phyloP scores from a whole-genome alignment of 2,888 invertebrate genomes.

The Dicyrtoma fusca region DNA sequence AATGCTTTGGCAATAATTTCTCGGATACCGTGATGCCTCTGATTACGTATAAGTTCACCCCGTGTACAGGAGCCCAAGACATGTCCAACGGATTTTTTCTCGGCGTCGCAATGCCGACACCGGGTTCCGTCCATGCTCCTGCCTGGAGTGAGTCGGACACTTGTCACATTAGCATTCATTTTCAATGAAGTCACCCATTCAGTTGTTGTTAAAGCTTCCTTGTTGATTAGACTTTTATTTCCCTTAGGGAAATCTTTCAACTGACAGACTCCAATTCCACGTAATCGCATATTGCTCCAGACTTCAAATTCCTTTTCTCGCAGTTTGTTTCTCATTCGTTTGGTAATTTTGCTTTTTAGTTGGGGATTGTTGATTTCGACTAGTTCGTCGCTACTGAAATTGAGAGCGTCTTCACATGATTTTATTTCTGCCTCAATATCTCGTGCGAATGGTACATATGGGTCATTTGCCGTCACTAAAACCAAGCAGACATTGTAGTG shows the following conservation, averaged over 20 bases:
- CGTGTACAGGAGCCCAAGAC: slow-evolving; percentile 28
- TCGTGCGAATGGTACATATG: neutral
- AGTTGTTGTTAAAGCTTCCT: too few species aligned
- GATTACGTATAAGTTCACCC: slow-evolving; percentile 13
- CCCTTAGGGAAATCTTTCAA: too few species aligned
- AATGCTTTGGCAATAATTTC: slow-evolving; percentile 19
- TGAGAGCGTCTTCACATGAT: too few species aligned
- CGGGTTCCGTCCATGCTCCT: neutral
- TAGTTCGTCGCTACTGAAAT: neutral
- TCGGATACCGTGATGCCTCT: slow-evolving; percentile 19
- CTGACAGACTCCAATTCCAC: neutral
- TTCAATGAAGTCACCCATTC: neutral
- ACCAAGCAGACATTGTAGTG: slow-evolving; percentile 21
- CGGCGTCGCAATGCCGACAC: slow-evolving; percentile 8
- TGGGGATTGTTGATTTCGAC: too few species aligned
- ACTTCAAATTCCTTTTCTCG: slow-evolving; percentile 10
- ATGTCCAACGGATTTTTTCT: slow-evolving; percentile 36
- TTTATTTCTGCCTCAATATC: slow-evolving; percentile 14
- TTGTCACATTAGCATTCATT: slow-evolving; percentile 5
- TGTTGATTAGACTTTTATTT: too few species aligned
- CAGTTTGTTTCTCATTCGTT: neutral
- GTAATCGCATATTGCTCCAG: slow-evolving; percentile 16
- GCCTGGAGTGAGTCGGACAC: neutral
- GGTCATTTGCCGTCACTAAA: slow-evolving; percentile 1
- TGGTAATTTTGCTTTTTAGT: neutral